Evolutionary conservation across 2,888 invertebrate genomes (phyloP).

Genomic region (Branchipolynoe longqiensis): DNA sequence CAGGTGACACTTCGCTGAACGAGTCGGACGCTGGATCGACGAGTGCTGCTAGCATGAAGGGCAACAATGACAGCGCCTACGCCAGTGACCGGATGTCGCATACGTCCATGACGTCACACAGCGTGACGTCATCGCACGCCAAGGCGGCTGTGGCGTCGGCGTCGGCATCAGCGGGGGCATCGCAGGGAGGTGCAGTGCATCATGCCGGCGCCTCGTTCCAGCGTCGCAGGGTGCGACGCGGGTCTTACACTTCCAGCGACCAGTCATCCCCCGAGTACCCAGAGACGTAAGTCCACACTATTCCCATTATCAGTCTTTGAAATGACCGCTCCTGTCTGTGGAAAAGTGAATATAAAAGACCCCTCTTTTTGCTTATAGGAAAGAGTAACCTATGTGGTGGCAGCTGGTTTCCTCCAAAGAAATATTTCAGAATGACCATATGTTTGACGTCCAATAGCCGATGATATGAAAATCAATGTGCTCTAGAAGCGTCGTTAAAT

Average conservation of each 20-base stretch:
- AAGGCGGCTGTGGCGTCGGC: background rate
- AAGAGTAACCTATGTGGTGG: no score
- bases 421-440: no score
- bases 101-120: conserved; percentile 28
- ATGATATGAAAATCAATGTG: no score
- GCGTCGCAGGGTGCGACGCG: conserved; percentile 14
- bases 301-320: no score
- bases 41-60: conserved; percentile 18
- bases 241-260: conserved; percentile 46
- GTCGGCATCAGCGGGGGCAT: background rate
- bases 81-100: conserved; percentile 57
- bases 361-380: no score
- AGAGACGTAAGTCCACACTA: conserved; percentile 11
- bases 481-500: no score
- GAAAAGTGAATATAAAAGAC: no score
- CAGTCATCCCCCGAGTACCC: conserved; percentile 51
- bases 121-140: conserved; percentile 9
- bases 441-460: no score
- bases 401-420: no score
- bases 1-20: conserved; percentile 53
- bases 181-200: background rate
- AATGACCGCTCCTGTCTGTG: no score
- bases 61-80: conserved; percentile 59
- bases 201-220: background rate
- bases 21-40: conserved; percentile 55